Conservation (phyloP, 2,888 invertebrate species). For the Philopedon plagiatum region DNA sequence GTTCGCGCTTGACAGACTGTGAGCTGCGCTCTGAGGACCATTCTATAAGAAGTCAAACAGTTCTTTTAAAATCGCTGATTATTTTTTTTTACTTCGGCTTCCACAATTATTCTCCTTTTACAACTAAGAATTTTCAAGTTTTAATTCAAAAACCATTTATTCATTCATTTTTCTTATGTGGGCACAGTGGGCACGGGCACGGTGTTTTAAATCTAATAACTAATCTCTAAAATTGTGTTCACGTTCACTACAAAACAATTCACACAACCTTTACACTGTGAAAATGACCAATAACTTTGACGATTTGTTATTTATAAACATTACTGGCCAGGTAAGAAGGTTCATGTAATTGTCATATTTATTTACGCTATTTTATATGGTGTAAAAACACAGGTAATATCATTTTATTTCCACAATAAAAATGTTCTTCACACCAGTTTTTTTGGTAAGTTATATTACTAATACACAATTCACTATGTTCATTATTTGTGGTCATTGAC, state of each 20-base stretch:
- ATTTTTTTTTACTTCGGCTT: too few relatives aligned
- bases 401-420: neutral
- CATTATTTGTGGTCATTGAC: conserved; percentile 5
- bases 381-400: neutral
- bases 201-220: too few relatives aligned
- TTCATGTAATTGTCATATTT: neutral
- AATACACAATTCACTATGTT: neutral
- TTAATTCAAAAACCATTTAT: too few relatives aligned
- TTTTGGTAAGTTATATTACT: neutral
- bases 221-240: neutral
- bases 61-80: too few relatives aligned
- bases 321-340: neutral
- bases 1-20: neutral
- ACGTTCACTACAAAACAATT: neutral
- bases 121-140: too few relatives aligned
- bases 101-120: too few relatives aligned
- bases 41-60: neutral
- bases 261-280: neutral
- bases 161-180: too few relatives aligned
- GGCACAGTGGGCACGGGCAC: too few relatives aligned
- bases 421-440: neutral
- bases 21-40: neutral
- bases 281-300: neutral
- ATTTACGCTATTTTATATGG: neutral
- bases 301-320: conserved; percentile 14